phyloP scores from a whole-genome alignment of 2,113 vertebrate species.

The Ctenodactylus gundi region DNA sequence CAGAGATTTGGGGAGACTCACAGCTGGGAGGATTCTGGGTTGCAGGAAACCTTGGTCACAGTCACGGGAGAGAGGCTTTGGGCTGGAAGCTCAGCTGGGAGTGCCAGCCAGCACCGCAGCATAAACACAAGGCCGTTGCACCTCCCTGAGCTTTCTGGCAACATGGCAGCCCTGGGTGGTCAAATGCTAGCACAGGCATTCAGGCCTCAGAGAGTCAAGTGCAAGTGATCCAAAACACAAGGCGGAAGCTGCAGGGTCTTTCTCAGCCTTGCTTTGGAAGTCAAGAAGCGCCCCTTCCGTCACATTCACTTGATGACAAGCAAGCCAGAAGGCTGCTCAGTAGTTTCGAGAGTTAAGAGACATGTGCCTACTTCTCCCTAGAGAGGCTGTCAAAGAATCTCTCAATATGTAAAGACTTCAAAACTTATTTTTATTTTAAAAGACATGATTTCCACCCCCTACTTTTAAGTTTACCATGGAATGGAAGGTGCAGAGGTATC shows the following conservation, averaged over 20 bases:
- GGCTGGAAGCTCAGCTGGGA: neutral
- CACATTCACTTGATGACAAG: neutral
- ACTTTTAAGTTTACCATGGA: no score
- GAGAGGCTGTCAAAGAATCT: neutral
- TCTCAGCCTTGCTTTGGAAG: neutral
- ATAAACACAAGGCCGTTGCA: fast-evolving
- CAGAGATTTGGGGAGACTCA: neutral
- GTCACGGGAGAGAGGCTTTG: neutral
- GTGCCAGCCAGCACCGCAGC: no score
- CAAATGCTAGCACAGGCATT: neutral
- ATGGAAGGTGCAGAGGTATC: neutral
- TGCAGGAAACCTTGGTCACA: fast-evolving
- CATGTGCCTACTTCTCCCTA: neutral
- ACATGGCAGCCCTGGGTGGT: neutral
- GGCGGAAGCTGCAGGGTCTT: neutral
- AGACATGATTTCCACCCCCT: no score
- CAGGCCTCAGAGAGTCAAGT: neutral
- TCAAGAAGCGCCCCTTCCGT: neutral
- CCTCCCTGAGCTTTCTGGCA: neutral
- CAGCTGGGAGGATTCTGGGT: neutral
- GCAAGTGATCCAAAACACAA: neutral
- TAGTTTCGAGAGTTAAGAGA: neutral
- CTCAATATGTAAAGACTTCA: neutral
- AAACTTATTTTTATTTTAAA: neutral
- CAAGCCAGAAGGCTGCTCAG: neutral